Percentiles rank a stretch among this genome's conserved stretches.
These are phyloP conservation scores for Potorous gilbertii DNA, from an alignment of 2,797 vertebrate species.

Conservation along the genomic window DNA sequence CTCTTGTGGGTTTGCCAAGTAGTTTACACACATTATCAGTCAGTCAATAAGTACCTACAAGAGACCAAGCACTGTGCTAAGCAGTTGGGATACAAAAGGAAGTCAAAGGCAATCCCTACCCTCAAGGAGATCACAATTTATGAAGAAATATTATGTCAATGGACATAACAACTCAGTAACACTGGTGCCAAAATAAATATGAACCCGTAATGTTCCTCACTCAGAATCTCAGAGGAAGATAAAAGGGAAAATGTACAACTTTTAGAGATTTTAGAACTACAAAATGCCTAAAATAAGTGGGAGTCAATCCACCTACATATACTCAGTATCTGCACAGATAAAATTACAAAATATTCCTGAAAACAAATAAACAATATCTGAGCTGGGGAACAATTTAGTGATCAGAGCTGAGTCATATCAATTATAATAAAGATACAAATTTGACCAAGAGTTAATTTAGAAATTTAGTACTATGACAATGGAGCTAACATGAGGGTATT, in stretches of 20 bases:
- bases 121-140: neutral
- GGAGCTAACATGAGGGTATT: neutral
- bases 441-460: neutral
- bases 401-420: neutral
- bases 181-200: neutral
- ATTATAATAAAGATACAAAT: neutral
- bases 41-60: neutral
- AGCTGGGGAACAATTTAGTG: neutral
- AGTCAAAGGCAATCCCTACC: neutral
- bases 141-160: neutral
- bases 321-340: neutral
- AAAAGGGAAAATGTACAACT: neutral
- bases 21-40: neutral
- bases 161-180: neutral
- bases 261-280: neutral
- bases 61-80: neutral
- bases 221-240: neutral
- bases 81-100: neutral
- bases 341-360: neutral
- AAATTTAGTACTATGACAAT: neutral
- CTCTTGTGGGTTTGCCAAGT: neutral
- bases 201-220: neutral
- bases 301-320: neutral
- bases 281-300: neutral
- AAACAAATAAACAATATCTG: neutral